phyloP scores from a whole-genome alignment of 2,797 vertebrate genomes.

The Ctenopoma multispine region DNA sequence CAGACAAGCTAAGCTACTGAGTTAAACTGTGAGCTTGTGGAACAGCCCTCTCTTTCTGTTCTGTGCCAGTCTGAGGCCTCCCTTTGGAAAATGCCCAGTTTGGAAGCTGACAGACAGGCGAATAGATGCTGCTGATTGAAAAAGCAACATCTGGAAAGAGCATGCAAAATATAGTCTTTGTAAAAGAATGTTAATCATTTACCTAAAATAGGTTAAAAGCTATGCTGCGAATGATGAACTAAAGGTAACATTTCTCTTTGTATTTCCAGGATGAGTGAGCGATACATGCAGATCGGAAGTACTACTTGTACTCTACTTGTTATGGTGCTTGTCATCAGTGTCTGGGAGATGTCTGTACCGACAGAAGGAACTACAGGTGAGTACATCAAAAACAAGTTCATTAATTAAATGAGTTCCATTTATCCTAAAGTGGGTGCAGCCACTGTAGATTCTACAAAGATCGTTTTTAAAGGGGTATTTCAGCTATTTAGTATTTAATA shows the following conservation, averaged over 20 bases:
- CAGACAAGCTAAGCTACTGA: constrained; percentile 15
- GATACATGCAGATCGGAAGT: constrained; percentile 89
- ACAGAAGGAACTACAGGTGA: constrained; percentile 92
- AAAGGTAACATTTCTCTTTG: constrained; percentile 36
- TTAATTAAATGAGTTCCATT: no score
- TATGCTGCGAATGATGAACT: rapidly evolving
- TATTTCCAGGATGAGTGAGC: constrained; percentile 93
- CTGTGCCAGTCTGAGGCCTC: background rate
- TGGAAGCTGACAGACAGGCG: background rate
- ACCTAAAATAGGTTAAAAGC: background rate
- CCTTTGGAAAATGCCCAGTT: background rate
- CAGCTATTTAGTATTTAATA: no score
- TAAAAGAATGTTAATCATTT: background rate
- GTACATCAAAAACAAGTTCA: constrained; percentile 28
- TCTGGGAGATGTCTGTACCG: constrained; percentile 89
- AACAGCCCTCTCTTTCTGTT: constrained; percentile 16
- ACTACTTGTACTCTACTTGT: constrained; percentile 93
- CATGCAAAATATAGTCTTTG: background rate
- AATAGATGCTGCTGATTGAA: background rate
- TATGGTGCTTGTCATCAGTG: constrained; percentile 90
- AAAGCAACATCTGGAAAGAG: background rate
- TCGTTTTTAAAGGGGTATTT: no score
- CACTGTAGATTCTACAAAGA: no score
- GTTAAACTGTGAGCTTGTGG: constrained; percentile 12
- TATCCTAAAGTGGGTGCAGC: no score